Evolutionary conservation across 30 jellyfish, hydroid and myxozoan genomes (phyloP).

Genomic region (Mastigias papua): DNA sequence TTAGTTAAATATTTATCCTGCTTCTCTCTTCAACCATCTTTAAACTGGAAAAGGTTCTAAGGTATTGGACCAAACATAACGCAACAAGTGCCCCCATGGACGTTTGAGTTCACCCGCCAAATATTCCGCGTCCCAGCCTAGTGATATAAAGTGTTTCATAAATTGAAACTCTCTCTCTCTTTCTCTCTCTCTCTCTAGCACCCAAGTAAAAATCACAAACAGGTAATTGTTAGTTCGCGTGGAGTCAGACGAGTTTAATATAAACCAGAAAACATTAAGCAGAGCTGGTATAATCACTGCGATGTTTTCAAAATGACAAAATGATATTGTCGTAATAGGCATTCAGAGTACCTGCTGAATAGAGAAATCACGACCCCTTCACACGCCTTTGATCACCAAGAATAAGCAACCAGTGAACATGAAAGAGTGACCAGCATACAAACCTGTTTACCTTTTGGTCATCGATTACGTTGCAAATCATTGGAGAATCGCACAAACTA

Average conservation of each 20-base stretch:
- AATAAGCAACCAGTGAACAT: constrained; percentile 30
- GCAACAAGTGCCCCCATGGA: too few relatives aligned
- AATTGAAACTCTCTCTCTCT: too few relatives aligned
- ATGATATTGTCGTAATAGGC: background rate
- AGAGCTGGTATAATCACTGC: background rate
- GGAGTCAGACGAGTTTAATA: background rate
- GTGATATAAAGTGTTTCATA: too few relatives aligned
- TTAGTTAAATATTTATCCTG: too few relatives aligned
- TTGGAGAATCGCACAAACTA: constrained; percentile 4
- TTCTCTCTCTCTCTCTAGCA: too few relatives aligned
- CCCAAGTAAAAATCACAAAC: background rate
- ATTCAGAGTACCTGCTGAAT: constrained; percentile 6
- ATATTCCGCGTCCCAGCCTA: too few relatives aligned
- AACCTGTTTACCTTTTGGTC: constrained; percentile 41
- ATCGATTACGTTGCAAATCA: constrained; percentile 18
- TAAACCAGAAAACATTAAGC: background rate
- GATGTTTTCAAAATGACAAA: background rate
- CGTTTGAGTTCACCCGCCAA: too few relatives aligned
- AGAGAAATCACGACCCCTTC: constrained; percentile 30
- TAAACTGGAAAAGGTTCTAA: too few relatives aligned
- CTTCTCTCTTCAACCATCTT: too few relatives aligned
- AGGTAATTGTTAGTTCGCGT: background rate
- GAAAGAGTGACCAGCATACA: constrained; percentile 41
- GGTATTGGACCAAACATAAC: too few relatives aligned
- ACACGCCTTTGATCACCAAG: background rate